Conservation (phyloP, 2,888 invertebrate genomes). For the Lasioglossum calceatum region DNA sequence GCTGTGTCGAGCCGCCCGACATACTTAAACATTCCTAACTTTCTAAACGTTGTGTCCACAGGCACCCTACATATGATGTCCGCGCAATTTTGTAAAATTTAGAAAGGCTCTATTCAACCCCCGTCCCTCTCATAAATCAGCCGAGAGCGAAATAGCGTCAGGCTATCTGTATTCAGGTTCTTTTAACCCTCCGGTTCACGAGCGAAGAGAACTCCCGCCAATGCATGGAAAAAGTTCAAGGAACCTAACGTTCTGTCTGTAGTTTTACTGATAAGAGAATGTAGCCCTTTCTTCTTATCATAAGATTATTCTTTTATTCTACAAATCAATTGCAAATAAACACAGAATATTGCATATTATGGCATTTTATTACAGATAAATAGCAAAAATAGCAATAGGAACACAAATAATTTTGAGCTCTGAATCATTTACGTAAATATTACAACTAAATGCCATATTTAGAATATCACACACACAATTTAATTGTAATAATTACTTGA, state of each 20-base stretch:
- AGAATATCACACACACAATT: no score
- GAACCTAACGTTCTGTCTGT: background rate
- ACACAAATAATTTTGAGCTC: no score
- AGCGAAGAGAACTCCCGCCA: background rate
- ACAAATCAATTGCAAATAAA: background rate
- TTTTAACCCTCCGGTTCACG: background rate
- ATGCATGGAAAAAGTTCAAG: background rate
- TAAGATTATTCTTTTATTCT: background rate
- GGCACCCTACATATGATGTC: background rate
- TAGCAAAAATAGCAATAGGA: background rate
- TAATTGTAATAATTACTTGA: no score
- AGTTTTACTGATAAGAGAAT: background rate
- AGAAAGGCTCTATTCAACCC: constrained; percentile 2
- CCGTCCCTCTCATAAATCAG: constrained; percentile 12
- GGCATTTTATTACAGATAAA: background rate
- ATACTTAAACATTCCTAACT: constrained; percentile 1
- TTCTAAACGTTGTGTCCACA: background rate
- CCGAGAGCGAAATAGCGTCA: constrained; percentile 7
- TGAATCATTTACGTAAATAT: no score
- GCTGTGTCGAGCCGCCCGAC: background rate
- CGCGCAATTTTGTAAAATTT: constrained; percentile 3
- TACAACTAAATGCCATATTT: no score
- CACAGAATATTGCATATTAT: background rate
- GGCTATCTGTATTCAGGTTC: constrained; percentile 2
- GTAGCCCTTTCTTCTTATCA: background rate